Conservation (phyloP, 2,888 invertebrate genomes). For the Sclerodermus sp. region DNA sequence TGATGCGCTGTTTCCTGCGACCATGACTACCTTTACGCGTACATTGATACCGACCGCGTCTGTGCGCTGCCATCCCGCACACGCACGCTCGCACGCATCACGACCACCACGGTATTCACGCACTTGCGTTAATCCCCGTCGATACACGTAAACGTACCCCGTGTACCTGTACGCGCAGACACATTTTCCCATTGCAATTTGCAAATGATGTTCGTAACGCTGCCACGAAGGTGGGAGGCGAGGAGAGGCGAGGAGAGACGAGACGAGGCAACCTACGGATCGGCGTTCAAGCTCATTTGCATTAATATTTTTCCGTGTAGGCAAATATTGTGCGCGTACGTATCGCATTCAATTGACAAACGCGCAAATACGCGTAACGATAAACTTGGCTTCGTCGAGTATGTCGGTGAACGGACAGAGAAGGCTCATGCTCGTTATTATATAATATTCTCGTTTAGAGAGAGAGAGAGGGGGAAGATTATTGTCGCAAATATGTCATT, state of each 20-base stretch:
- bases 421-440: conserved; percentile 27
- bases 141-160: not conserved
- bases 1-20: conserved; percentile 57
- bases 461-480: conserved; percentile 30
- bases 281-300: too few relatives aligned
- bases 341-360: too few relatives aligned
- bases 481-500: conserved; percentile 50
- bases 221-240: too few relatives aligned
- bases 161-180: not conserved
- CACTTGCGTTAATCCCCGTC: too few relatives aligned
- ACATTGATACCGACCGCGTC: conserved; percentile 16
- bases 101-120: not conserved
- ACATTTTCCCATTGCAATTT: not conserved
- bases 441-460: conserved; percentile 49
- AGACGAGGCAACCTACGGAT: too few relatives aligned
- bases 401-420: not conserved
- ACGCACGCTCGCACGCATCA: conserved; percentile 12
- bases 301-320: too few relatives aligned
- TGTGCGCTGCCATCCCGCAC: not conserved
- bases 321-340: too few relatives aligned
- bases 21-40: conserved; percentile 47
- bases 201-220: too few relatives aligned
- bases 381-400: not conserved
- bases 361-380: not conserved
- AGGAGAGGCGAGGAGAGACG: too few relatives aligned